Evolutionary conservation across 2,113 vertebrate species (phyloP).

Genomic region (Leptobrachium ailaonicum): DNA sequence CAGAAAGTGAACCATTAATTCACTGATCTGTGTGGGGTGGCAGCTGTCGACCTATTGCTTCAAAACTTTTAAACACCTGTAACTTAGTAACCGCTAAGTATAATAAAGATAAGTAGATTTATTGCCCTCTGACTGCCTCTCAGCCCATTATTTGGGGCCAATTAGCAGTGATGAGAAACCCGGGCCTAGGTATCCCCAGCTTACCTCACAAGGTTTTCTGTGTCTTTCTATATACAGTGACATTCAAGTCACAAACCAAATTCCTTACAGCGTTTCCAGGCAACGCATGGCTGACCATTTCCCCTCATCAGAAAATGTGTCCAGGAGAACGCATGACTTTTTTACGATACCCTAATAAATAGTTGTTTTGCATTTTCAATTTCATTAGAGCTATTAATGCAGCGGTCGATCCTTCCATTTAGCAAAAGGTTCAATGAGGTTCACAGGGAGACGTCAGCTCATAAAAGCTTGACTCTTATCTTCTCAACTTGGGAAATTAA

Average conservation of each 20-base stretch:
- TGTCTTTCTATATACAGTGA: neutral
- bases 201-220: neutral
- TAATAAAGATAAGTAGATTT: slow-evolving; percentile 32
- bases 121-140: slow-evolving; percentile 10
- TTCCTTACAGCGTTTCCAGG: neutral
- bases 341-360: slow-evolving; percentile 42
- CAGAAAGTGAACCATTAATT: neutral
- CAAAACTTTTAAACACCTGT: neutral
- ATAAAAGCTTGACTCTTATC: slow-evolving; percentile 2
- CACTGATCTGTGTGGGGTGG: neutral
- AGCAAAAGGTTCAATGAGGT: slow-evolving; percentile 16
- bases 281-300: neutral
- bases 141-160: slow-evolving; percentile 3
- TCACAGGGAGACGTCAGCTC: neutral
- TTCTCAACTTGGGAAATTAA: slow-evolving; percentile 17
- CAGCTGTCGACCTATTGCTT: neutral
- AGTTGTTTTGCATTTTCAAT: slow-evolving; percentile 19
- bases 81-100: slow-evolving; percentile 9
- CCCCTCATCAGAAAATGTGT: slow-evolving; percentile 1
- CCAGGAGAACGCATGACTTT: neutral
- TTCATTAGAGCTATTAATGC: slow-evolving; percentile 31
- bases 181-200: neutral
- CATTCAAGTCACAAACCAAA: neutral
- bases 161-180: neutral
- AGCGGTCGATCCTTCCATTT: slow-evolving; percentile 5